Percentiles rank a stretch among this genome's conserved stretches.
Evolutionary conservation across 2,113 vertebrate species (phyloP).

Genomic region (Struthidea cinerea): DNA sequence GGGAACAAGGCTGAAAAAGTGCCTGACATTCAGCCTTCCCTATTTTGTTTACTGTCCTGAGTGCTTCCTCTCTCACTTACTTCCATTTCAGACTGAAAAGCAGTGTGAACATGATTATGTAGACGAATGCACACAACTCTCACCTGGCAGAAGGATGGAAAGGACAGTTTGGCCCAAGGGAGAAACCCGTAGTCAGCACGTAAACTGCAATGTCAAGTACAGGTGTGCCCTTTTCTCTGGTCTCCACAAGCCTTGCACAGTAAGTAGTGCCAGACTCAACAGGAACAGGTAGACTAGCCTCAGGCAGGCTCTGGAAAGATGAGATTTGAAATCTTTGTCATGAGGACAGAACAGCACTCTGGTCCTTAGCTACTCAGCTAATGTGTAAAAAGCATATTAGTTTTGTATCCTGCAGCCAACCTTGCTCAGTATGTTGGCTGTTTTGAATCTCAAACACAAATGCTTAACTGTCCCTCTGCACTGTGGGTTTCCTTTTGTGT

Average conservation of each 20-base stretch:
- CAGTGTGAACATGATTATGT: not conserved
- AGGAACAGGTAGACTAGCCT: not conserved
- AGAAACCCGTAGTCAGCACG: not conserved
- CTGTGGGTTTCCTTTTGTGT: not conserved
- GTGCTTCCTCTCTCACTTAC: not conserved
- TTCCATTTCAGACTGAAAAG: not conserved
- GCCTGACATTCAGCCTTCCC: not conserved
- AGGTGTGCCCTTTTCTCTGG: not conserved
- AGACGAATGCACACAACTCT: not conserved
- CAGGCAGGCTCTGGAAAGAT: not conserved
- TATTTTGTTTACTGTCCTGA: not conserved
- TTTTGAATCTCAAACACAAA: not conserved
- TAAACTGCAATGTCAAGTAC: not conserved
- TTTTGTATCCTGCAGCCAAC: not conserved
- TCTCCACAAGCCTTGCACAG: not conserved
- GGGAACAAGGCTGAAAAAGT: not conserved
- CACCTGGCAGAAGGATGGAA: not conserved
- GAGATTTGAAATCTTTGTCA: not conserved
- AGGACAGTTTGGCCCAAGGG: not conserved
- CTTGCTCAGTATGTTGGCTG: not conserved
- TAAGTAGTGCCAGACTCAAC: not conserved
- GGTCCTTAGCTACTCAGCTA: constrained; percentile 4
- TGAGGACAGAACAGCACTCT: not conserved
- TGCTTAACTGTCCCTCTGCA: not conserved
- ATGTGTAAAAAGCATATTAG: not conserved